Evolutionary conservation across 2,888 invertebrate genomes (phyloP).

Genomic region (Drosophila cracens): DNA sequence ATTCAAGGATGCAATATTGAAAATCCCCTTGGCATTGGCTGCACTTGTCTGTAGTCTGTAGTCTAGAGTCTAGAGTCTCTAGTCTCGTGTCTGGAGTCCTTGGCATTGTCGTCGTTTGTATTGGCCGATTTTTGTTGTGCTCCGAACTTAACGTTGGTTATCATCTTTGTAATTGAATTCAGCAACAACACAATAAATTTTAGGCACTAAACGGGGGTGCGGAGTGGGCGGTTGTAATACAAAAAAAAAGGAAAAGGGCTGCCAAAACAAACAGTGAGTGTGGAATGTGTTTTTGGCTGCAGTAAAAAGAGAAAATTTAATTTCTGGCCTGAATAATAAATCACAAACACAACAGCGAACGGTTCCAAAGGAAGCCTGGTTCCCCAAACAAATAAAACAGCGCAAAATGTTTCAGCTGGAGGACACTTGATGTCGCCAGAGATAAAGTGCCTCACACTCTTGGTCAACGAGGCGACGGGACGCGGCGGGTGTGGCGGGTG

Average conservation of each 20-base stretch:
- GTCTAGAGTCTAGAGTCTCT: slow-evolving; percentile 33
- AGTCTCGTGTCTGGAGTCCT: slow-evolving; percentile 13
- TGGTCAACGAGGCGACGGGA: not conserved
- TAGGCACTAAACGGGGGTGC: slow-evolving; percentile 49
- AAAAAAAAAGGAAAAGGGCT: slow-evolving; percentile 32
- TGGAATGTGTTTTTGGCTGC: slow-evolving; percentile 12
- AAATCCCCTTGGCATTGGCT: slow-evolving; percentile 60
- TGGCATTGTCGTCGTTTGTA: slow-evolving; percentile 37
- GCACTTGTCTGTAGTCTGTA: slow-evolving; percentile 44
- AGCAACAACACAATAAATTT: slow-evolving; percentile 80
- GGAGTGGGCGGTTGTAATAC: not conserved
- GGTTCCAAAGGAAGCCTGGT: not conserved
- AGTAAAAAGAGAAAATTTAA: slow-evolving; percentile 75
- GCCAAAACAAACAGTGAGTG: slow-evolving; percentile 33
- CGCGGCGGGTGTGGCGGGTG: not conserved
- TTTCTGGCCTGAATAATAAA: slow-evolving; percentile 82
- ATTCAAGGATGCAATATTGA: slow-evolving; percentile 69
- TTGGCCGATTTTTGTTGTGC: slow-evolving; percentile 8
- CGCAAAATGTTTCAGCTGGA: slow-evolving; percentile 55
- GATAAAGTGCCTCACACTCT: slow-evolving; percentile 51
- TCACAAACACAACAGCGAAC: slow-evolving; percentile 71
- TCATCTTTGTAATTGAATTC: slow-evolving; percentile 77
- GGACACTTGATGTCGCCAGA: slow-evolving; percentile 70
- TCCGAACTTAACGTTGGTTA: slow-evolving; percentile 28
- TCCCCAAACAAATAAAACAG: slow-evolving; percentile 60